Conservation (phyloP, 2,113 vertebrate species). For the Heliornis fulica region DNA sequence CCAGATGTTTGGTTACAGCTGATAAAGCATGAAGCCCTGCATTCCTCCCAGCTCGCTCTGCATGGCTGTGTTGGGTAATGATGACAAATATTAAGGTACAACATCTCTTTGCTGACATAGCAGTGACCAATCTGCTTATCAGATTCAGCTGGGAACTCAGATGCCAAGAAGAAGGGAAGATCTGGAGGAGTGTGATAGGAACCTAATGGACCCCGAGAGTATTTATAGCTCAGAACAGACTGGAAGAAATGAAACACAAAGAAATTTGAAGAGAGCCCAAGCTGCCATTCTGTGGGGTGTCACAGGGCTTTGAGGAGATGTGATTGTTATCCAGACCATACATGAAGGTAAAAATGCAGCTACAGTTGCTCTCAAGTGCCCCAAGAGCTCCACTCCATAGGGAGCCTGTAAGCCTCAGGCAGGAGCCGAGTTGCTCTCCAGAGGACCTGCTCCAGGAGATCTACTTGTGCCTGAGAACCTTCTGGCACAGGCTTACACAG, state of each 20-base stretch:
- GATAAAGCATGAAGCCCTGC: constrained; percentile 65
- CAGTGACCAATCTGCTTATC: constrained; percentile 64
- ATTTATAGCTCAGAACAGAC: constrained; percentile 3
- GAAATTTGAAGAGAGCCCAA: neutral
- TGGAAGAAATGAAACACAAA: neutral
- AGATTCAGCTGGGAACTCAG: constrained; percentile 52
- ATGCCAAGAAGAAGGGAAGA: constrained; percentile 54
- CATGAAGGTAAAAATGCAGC: neutral
- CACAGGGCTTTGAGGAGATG: neutral
- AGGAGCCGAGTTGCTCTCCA: neutral
- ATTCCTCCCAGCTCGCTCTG: constrained; percentile 69
- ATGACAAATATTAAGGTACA: constrained; percentile 67
- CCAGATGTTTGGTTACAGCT: constrained; percentile 66
- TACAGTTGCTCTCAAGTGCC: neutral
- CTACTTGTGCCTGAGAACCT: neutral
- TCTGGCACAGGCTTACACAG: neutral
- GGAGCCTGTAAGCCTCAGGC: neutral
- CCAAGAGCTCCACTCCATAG: neutral
- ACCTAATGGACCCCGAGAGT: neutral
- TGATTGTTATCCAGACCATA: neutral
- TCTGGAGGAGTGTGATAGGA: constrained; percentile 5
- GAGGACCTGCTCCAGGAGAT: neutral
- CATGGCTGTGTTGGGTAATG: constrained; percentile 57
- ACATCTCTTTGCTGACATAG: constrained; percentile 23
- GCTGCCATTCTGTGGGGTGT: neutral